phyloP scores from a whole-genome alignment of 2,888 invertebrate genomes.

The Leptogaster cylindrica region DNA sequence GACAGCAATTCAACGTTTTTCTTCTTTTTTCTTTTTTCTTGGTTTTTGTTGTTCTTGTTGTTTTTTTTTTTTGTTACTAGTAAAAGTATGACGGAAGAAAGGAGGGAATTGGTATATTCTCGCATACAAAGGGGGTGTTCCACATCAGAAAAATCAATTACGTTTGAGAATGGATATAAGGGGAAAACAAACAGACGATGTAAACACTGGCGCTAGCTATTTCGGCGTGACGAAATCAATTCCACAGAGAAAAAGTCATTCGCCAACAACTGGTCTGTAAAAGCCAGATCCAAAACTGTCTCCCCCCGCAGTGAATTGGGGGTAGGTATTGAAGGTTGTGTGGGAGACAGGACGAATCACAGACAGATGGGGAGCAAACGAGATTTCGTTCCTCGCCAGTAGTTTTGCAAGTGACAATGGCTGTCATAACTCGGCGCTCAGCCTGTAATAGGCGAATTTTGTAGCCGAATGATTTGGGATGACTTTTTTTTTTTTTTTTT shows the following conservation, averaged over 20 bases:
- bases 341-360: not conserved
- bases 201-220: slow-evolving; percentile 41
- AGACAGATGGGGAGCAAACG: slow-evolving; percentile 23
- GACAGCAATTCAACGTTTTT: no score
- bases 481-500: no score
- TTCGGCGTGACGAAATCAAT: slow-evolving; percentile 45
- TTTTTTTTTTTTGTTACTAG: no score
- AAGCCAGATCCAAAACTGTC: no score
- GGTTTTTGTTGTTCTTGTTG: no score
- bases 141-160: slow-evolving; percentile 45
- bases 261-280: slow-evolving; percentile 4
- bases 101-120: not conserved
- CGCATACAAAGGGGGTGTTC: slow-evolving; percentile 4
- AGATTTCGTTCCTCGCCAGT: not conserved
- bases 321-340: no score
- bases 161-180: slow-evolving; percentile 43
- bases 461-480: no score
- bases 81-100: no score
- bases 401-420: slow-evolving; percentile 33
- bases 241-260: slow-evolving; percentile 22
- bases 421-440: not conserved
- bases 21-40: no score
- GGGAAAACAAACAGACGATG: slow-evolving; percentile 44
- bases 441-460: no score
- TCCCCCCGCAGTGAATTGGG: no score